phyloP scores from a whole-genome alignment of 2,888 invertebrate genomes.

The Polyommatus iphigenia region DNA sequence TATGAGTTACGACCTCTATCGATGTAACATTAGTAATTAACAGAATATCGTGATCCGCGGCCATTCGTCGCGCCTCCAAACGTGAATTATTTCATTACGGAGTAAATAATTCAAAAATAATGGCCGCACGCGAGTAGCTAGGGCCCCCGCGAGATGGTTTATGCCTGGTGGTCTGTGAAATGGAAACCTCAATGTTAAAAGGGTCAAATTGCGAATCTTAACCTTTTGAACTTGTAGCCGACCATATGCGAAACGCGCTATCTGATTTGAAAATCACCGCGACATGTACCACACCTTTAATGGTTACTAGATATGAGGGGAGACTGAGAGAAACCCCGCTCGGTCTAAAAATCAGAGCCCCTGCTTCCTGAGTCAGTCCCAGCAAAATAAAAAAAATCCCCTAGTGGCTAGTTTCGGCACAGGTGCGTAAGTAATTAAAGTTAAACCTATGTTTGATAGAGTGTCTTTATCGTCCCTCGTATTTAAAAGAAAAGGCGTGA shows the following conservation, averaged over 20 bases:
- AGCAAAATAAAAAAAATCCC: no score
- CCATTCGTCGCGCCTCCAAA: constrained; percentile 69
- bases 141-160: constrained; percentile 66
- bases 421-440: no score
- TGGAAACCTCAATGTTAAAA: not conserved
- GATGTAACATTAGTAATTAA: constrained; percentile 44
- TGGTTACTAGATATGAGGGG: no score
- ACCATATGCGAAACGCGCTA: not conserved
- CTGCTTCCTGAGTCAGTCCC: no score
- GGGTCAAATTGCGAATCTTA: not conserved
- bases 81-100: constrained; percentile 74
- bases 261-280: no score
- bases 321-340: no score
- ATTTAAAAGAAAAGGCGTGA: no score
- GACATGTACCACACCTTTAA: no score
- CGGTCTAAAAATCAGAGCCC: no score
- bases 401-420: no score
- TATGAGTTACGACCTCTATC: constrained; percentile 37
- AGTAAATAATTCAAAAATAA: constrained; percentile 78
- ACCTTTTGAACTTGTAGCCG: not conserved
- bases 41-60: constrained; percentile 60
- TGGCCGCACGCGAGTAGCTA: constrained; percentile 74
- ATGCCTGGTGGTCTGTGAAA: constrained; percentile 27
- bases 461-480: no score
- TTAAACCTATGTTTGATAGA: no score